Evolutionary conservation across 2,888 invertebrate genomes (phyloP), one percentile per base, ranked within the genome.

Genomic region (Pyrgus malvae): DNA sequence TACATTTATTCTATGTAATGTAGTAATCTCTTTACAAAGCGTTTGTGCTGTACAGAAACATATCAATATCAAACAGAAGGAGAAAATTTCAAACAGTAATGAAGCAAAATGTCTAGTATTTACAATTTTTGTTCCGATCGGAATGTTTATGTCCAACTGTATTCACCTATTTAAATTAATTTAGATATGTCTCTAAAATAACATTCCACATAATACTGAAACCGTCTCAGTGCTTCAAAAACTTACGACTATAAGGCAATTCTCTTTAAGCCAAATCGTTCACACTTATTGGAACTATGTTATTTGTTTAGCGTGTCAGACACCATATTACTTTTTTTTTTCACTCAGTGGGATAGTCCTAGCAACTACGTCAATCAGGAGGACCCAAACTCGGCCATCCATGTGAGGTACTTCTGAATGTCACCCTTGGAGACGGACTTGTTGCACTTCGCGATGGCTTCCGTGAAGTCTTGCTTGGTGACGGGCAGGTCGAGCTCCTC

Each of bases 331-430:
- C 19, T 29, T 2, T 35, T 16, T 21, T 48, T 31, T 49, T 50
- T 51, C 44, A 51, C 51, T 51, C 44, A 44, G 19, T 9, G 35
- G 44, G 42, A 35, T 50, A 11, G 50, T 50, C 51, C 23, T 48
- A 44, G 40, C 37, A 51, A 59, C 58, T 63, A 68, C 64, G 59
- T 74, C 73, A 88, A 94, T 95, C 94, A 97, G 73, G 95, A 95
- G 56, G 98, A 97, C 54, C 99, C 99, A 76, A 97, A 99, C 83
- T 99, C 98, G 35, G 93, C 93, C 97, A 99, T 98, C 99, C 99
- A 99, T 72, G 95, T 94, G 70, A 96, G 95, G 90, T 99, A 99
- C 80, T 97, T 98, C 75, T 97, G 96, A 65, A 99, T 92, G 89
- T 99, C 99, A 59, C 96, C 95, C 69, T 95, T 95, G 5, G 98